phyloP scores from a whole-genome alignment of 2,888 invertebrate species.

The Scaptomyza polygonia region DNA sequence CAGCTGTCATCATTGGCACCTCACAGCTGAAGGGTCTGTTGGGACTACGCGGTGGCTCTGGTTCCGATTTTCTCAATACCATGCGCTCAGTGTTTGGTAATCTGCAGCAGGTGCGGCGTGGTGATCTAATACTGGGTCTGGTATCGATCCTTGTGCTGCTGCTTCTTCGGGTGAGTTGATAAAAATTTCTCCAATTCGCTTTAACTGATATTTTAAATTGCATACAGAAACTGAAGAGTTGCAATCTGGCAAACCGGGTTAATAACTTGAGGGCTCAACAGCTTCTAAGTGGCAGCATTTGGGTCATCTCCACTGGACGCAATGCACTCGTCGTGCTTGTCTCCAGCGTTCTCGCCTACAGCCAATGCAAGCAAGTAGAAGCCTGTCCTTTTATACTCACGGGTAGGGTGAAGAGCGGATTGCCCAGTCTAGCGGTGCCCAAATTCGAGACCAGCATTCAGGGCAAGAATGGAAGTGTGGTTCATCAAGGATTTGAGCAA shows the following conservation, averaged over 20 bases:
- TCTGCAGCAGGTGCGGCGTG: constrained; percentile 88
- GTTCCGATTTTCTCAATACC: constrained; percentile 90
- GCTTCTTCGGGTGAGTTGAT: constrained; percentile 88
- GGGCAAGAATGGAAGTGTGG: constrained; percentile 73
- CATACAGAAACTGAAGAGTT: constrained; percentile 72
- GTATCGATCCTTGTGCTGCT: constrained; percentile 90
- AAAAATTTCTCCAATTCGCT: neutral
- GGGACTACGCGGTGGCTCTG: constrained; percentile 89
- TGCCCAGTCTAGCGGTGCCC: constrained; percentile 89
- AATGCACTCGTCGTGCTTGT: constrained; percentile 92
- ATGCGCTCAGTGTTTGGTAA: constrained; percentile 89
- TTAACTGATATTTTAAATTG: neutral
- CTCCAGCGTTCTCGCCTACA: constrained; percentile 86
- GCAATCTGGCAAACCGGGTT: constrained; percentile 58
- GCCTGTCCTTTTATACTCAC: constrained; percentile 89
- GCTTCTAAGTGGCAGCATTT: constrained; percentile 87
- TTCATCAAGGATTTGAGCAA: constrained; percentile 74
- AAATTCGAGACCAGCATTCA: constrained; percentile 88
- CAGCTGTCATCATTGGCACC: constrained; percentile 94
- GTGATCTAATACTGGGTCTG: constrained; percentile 90
- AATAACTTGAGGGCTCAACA: constrained; percentile 77
- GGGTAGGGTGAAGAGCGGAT: constrained; percentile 88
- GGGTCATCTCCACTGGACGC: constrained; percentile 92
- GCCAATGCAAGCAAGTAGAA: constrained; percentile 85
- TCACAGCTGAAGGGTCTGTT: constrained; percentile 92